phyloP scores from a whole-genome alignment of 2,888 invertebrate genomes.

The Rhogogaster chlorosoma region DNA sequence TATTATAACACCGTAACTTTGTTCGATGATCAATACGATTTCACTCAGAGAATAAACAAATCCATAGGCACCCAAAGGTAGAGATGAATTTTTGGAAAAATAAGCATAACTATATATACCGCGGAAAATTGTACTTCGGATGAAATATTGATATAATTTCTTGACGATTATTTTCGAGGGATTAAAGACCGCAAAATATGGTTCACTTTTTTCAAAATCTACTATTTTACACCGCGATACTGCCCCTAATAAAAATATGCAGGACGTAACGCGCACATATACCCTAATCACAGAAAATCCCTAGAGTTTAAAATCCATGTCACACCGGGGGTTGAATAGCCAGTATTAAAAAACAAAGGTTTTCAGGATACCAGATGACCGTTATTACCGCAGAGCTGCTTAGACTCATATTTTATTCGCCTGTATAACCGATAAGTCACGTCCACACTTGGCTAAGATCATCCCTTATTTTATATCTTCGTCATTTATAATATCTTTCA shows the following conservation, averaged over 20 bases:
- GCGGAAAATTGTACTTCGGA: not conserved
- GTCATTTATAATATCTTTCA: not conserved
- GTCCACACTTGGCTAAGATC: not conserved
- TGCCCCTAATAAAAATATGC: not conserved
- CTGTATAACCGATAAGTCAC: not conserved
- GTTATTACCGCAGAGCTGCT: slow-evolving; percentile 19
- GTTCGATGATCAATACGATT: not conserved
- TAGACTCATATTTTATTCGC: slow-evolving; percentile 19
- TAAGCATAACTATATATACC: not conserved
- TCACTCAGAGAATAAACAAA: not conserved
- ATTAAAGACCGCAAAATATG: not conserved
- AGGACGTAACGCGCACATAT: not conserved
- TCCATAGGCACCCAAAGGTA: not conserved
- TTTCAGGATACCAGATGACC: slow-evolving; percentile 27
- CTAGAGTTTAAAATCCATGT: not conserved
- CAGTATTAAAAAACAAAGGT: not conserved
- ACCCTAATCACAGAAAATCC: not conserved
- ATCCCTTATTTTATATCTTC: not conserved
- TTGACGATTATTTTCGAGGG: not conserved
- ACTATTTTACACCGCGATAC: not conserved
- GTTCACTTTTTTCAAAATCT: not conserved
- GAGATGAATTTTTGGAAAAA: not conserved
- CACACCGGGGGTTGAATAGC: not conserved
- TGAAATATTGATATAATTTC: not conserved
- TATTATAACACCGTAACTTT: not conserved